Evolutionary conservation across 2,113 vertebrate species (phyloP).

Genomic region (Dasyprocta punctata): DNA sequence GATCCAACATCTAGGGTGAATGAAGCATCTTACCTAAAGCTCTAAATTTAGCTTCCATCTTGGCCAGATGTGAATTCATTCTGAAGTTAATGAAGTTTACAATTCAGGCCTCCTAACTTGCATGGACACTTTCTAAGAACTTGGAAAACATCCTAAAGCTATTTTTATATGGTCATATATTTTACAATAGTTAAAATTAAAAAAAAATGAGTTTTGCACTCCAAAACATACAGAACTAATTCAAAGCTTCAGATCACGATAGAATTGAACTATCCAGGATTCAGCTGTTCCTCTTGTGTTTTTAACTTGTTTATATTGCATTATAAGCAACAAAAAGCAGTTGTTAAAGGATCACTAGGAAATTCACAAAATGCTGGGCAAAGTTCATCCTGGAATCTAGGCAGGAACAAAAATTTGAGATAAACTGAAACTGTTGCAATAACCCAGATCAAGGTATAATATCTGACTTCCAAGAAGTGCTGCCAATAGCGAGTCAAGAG

Average conservation of each 20-base stretch:
- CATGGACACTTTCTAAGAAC: background rate
- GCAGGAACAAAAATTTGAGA: background rate
- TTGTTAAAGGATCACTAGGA: background rate
- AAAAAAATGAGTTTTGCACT: background rate
- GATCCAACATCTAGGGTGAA: fast-evolving
- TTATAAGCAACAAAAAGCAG: background rate
- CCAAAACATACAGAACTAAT: background rate
- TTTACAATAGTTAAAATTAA: background rate
- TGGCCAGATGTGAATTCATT: background rate
- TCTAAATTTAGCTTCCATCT: background rate
- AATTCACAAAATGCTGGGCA: background rate
- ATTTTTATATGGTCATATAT: background rate
- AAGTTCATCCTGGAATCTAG: background rate
- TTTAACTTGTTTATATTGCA: background rate
- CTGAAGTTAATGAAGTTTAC: background rate
- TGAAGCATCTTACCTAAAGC: background rate
- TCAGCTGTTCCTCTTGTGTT: background rate
- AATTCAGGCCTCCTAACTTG: background rate
- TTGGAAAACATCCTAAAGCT: background rate
- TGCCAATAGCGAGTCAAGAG: background rate
- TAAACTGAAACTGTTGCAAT: background rate
- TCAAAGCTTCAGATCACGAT: background rate
- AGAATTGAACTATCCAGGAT: background rate
- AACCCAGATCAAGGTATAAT: background rate
- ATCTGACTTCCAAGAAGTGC: background rate